A percentile compares a stretch with the other conserved stretches of the same genome.
These are phyloP conservation scores for Saguinus imperator DNA, from an alignment of 2,113 vertebrate species.

Conservation along the genomic window DNA sequence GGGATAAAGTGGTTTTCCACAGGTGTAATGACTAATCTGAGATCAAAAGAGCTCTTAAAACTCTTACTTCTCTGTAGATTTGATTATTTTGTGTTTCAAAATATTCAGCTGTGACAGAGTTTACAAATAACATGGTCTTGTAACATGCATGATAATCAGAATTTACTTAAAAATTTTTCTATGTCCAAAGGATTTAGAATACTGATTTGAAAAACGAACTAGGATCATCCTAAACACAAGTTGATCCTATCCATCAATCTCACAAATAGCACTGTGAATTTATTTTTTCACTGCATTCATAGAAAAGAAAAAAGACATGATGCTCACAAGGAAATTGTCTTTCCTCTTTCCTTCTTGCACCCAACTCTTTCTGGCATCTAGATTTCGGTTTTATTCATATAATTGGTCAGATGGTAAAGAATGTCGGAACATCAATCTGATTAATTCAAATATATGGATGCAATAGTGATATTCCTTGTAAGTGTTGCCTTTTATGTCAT, in stretches of 20 bases:
- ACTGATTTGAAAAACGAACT: neutral
- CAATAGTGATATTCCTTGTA: neutral
- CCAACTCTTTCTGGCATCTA: neutral
- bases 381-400: neutral
- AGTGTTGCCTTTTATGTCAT: conserved; percentile 70
- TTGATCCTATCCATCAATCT: neutral
- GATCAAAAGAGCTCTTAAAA: neutral
- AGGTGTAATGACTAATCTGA: neutral
- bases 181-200: neutral
- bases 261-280: neutral
- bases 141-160: neutral
- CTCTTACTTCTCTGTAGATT: neutral
- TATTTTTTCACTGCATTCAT: neutral
- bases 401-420: conserved; percentile 34
- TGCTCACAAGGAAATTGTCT: neutral
- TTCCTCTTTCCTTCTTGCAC: neutral
- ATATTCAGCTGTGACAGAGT: neutral
- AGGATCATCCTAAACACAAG: neutral
- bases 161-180: neutral
- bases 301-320: neutral
- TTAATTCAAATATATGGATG: conserved; percentile 71
- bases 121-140: neutral
- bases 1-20: conserved; percentile 11
- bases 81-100: conserved; percentile 30
- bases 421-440: conserved; percentile 73